Percentiles rank a stretch among this genome's conserved stretches.
phyloP scores from a whole-genome alignment of 2,797 vertebrate genomes.

The Sandelia bainsii region DNA sequence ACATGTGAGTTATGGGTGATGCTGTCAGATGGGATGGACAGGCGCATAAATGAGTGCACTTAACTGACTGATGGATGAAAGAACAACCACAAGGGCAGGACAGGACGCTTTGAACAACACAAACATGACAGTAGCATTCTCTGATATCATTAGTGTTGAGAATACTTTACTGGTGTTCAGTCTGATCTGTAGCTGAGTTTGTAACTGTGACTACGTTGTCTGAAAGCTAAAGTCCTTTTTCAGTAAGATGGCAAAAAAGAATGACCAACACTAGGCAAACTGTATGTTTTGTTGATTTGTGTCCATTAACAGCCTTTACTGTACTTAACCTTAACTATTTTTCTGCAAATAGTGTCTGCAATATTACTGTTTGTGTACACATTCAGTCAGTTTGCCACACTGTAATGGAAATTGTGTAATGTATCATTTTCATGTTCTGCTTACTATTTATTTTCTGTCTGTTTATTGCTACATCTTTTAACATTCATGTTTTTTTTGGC shows the following conservation, averaged over 20 bases:
- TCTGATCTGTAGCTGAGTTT: neutral
- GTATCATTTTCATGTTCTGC: neutral
- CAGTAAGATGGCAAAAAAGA: neutral
- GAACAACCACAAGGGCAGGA: neutral
- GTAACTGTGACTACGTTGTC: neutral
- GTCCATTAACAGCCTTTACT: neutral
- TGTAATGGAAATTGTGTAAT: neutral
- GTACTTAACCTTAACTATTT: neutral
- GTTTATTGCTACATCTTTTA: neutral
- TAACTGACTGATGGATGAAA: neutral
- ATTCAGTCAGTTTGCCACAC: neutral
- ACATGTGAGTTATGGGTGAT: neutral
- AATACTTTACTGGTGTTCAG: neutral
- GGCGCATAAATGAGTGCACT: too few species aligned
- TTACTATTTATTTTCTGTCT: neutral
- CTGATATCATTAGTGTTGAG: neutral
- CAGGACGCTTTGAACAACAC: neutral
- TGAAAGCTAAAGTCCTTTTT: neutral
- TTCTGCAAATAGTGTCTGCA: neutral
- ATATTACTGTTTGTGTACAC: neutral
- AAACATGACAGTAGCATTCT: neutral
- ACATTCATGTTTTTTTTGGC: neutral
- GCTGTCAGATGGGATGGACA: neutral
- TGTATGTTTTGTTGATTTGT: neutral
- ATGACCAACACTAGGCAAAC: neutral